Evolutionary conservation across 2,113 vertebrate genomes (phyloP).

Genomic region (Apeltes quadracus): DNA sequence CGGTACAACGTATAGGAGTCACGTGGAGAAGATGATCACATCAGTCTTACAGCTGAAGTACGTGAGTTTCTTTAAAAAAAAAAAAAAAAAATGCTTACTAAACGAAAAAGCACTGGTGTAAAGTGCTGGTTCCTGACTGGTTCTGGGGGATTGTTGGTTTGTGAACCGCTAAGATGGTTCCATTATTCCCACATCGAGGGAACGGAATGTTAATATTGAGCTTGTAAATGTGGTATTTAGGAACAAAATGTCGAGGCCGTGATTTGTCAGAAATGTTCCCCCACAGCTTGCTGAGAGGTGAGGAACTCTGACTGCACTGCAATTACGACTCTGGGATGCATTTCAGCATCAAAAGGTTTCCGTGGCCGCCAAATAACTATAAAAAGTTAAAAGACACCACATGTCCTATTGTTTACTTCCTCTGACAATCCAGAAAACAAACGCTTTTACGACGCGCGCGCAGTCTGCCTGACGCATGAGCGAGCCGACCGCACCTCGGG

Average conservation of each 20-base stretch:
- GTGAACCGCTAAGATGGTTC: background rate
- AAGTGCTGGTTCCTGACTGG: background rate
- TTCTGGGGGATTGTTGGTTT: background rate
- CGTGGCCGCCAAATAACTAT: background rate
- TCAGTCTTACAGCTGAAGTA: background rate
- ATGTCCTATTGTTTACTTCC: slow-evolving; percentile 6
- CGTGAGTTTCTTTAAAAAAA: too few relatives aligned
- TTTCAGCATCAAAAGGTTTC: slow-evolving; percentile 4
- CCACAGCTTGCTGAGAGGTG: background rate
- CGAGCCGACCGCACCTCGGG: background rate
- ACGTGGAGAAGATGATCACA: background rate
- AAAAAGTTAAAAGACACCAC: background rate
- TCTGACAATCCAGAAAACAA: slow-evolving; percentile 8
- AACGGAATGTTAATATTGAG: background rate
- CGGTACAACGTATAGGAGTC: background rate
- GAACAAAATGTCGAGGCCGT: background rate
- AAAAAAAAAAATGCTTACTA: background rate
- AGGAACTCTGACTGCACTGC: background rate
- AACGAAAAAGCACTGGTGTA: background rate
- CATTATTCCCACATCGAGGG: background rate
- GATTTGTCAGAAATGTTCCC: background rate
- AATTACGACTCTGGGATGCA: background rate
- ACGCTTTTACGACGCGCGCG: too few relatives aligned
- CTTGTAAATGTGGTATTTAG: background rate
- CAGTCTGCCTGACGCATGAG: too few relatives aligned